Conservation (phyloP, 1,140 invertebrate genomes). For the Eumeta japonica region DNA sequence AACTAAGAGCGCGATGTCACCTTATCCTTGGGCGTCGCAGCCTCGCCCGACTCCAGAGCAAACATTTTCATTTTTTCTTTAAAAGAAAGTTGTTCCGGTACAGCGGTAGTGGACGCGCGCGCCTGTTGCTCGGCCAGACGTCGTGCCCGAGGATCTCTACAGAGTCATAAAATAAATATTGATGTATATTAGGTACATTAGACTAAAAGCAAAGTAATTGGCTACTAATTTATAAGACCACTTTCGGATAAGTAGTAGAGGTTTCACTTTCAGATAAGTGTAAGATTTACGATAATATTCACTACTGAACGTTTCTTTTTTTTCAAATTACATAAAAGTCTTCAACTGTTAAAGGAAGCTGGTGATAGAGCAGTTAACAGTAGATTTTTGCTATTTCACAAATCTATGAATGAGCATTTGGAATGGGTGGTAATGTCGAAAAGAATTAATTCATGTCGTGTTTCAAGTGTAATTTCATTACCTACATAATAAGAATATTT, state of each 20-base stretch:
- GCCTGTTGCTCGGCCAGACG: slow-evolving; percentile 77
- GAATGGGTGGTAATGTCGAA: too few relatives aligned
- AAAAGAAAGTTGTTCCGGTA: slow-evolving; percentile 88
- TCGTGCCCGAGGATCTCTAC: slow-evolving; percentile 78
- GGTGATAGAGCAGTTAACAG: too few relatives aligned
- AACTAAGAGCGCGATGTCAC: slow-evolving; percentile 11
- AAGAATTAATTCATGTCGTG: neutral
- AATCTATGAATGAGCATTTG: neutral
- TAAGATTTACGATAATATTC: too few relatives aligned
- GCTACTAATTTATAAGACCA: neutral
- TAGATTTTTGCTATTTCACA: too few relatives aligned
- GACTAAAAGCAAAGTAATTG: neutral
- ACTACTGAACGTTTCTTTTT: too few relatives aligned
- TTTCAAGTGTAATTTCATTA: too few relatives aligned
- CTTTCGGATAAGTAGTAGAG: neutral
- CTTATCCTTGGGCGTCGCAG: slow-evolving; percentile 84
- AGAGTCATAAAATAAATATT: slow-evolving; percentile 4
- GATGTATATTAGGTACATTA: neutral
- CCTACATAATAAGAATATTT: neutral
- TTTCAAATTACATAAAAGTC: too few relatives aligned
- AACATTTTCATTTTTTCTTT: slow-evolving; percentile 98
- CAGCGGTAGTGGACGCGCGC: slow-evolving; percentile 62
- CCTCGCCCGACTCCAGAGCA: slow-evolving; percentile 87
- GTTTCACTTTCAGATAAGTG: neutral
- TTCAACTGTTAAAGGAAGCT: too few relatives aligned